Conservation (phyloP, 2,113 vertebrate species). For the Zosterops japonicus region DNA sequence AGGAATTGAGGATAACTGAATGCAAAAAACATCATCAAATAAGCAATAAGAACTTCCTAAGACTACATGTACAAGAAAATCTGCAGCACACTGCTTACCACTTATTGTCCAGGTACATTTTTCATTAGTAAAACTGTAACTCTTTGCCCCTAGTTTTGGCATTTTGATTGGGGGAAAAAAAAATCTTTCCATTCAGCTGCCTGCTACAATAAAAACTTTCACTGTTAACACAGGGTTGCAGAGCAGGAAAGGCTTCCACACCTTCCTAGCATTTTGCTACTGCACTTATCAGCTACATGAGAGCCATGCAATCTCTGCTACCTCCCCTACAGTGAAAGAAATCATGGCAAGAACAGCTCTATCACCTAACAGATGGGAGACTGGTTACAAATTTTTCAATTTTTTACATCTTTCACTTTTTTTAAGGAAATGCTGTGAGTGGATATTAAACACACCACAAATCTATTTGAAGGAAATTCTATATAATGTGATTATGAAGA, state of each 20-base stretch:
- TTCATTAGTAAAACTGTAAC: not conserved
- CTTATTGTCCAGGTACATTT: not conserved
- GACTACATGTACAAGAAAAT: not conserved
- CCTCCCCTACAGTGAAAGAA: not conserved
- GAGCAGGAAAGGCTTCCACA: not conserved
- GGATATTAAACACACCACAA: not conserved
- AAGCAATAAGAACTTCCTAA: not conserved
- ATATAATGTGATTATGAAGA: not conserved
- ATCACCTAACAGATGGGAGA: not conserved
- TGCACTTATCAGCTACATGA: not conserved
- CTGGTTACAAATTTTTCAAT: not conserved
- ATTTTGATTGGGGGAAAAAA: not conserved
- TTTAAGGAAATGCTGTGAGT: not conserved
- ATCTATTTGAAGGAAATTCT: not conserved
- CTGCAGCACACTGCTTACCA: not conserved
- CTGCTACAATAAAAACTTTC: not conserved
- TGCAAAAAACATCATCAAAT: not conserved
- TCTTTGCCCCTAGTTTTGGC: not conserved
- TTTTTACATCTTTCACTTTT: not conserved
- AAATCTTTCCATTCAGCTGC: not conserved
- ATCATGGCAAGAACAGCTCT: not conserved
- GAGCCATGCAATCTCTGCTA: not conserved
- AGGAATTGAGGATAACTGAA: constrained; percentile 94
- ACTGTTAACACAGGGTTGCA: not conserved
- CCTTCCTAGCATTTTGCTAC: not conserved